Base-by-base conservation (phyloP, 2,888 invertebrate species). In the Xylota segnis region DNA sequence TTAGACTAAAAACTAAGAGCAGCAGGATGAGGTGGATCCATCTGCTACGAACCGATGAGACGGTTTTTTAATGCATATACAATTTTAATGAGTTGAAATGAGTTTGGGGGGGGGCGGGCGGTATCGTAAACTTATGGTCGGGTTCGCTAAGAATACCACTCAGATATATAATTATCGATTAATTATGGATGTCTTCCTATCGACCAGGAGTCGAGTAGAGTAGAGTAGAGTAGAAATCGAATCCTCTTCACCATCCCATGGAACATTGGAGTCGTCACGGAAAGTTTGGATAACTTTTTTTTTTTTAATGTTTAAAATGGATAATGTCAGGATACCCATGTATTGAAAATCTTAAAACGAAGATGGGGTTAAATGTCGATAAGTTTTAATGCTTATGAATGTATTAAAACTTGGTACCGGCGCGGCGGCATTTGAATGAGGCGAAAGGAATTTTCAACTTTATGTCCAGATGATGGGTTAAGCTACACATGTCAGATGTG, bases 81-180 rank as follows among this genome's bases (percentile, higher is more conserved):
- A 71, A 78, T 63, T 78, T 78, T 78, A 70, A 78, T 71, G 43
- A 78, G 70, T 34, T 52, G 37, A 71, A 63, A 78, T 78, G 70
- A 63, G 78, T 59, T 68, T 43, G 34, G 4, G 59, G 4, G 59
- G 58, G 34, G 4, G 59, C 4, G 59, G 58, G 66, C 9, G 65
- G 23, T 16, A 29, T 10, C 14, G 66, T 47, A 34, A 54, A 68
- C 43, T 56, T 52, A 34, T 65, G 65, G 34, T 54, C 5, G 32
- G 58, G 29, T 18, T 34, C 23, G 18, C 18, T 54, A 37, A 52
- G 40, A 50, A 54, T 40, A 66, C 37, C 9, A 27, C 27, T 40
- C 40, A 37, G 52, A 52, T 52, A 40, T 34, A 43, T 52, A 32
- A 75, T 56, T 56, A 65, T 45, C 27, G 65, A 75, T 75, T 75